phyloP scores from a whole-genome alignment of 92 coral and sea anemone genomes.

The Epizoanthus illoricatus region DNA sequence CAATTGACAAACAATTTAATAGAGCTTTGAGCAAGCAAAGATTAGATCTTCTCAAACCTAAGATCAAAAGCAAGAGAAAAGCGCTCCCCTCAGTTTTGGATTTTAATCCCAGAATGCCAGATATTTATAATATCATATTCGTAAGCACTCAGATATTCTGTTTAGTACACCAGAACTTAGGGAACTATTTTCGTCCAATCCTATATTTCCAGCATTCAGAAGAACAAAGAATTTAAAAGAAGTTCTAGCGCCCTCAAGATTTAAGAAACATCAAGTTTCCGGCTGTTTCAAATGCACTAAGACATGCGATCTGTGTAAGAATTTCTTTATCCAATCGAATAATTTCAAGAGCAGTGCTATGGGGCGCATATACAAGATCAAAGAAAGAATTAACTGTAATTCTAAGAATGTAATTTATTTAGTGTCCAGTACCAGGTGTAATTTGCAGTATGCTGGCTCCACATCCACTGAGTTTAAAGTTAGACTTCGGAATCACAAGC shows the following conservation, averaged over 20 bases:
- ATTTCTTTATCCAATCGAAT: constrained; percentile 5
- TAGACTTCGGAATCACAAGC: too few species aligned
- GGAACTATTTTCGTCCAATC: constrained; percentile 22
- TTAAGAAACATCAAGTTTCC: background rate
- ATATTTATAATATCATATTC: constrained; percentile 2
- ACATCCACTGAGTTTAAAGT: too few species aligned
- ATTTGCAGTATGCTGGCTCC: too few species aligned
- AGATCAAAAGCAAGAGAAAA: constrained; percentile 25
- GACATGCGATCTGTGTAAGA: constrained; percentile 21
- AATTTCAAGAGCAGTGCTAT: constrained; percentile 20
- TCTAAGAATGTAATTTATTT: constrained; percentile 31
- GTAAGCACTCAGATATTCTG: constrained; percentile 21
- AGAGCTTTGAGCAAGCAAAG: constrained; percentile 12
- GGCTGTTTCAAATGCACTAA: constrained; percentile 32
- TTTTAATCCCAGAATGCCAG: constrained; percentile 31
- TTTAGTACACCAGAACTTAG: constrained; percentile 24
- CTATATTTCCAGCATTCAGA: constrained; percentile 32
- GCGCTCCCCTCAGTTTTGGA: constrained; percentile 26
- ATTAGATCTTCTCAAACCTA: constrained; percentile 6
- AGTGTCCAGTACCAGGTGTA: constrained; percentile 23
- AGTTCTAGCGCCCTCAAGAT: constrained; percentile 26
- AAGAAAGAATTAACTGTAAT: constrained; percentile 27
- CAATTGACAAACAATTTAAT: constrained; percentile 23
- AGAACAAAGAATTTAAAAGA: constrained; percentile 29
- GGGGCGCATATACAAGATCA: constrained; percentile 30